A percentile compares a stretch with the other conserved stretches of the same genome.
These are phyloP conservation scores for Indri indri DNA, from an alignment of 2,113 vertebrate species.

Conservation along the genomic window DNA sequence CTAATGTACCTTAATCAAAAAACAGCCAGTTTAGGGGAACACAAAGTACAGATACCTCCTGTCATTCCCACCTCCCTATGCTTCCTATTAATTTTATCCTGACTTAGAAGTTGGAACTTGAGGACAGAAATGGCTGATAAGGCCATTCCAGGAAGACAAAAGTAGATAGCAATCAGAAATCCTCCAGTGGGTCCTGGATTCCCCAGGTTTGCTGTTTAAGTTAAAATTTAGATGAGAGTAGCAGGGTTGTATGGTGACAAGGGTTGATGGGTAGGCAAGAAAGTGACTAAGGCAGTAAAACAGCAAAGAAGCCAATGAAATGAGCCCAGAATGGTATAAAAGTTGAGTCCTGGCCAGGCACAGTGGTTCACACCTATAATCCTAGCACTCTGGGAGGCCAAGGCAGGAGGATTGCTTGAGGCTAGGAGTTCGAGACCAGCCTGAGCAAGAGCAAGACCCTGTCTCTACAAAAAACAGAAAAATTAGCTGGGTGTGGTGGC, in stretches of 20 bases:
- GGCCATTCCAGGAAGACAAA: neutral
- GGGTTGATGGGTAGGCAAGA: neutral
- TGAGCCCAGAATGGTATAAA: neutral
- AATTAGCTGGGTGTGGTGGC: too few species aligned
- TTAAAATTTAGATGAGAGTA: slow-evolving; percentile 22
- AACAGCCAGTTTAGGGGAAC: neutral
- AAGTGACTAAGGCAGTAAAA: neutral
- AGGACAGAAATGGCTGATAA: neutral
- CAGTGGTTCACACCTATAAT: too few species aligned
- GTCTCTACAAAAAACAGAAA: too few species aligned
- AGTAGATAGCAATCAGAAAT: neutral
- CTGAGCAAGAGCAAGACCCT: too few species aligned
- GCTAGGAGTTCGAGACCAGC: too few species aligned
- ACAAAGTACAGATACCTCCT: neutral
- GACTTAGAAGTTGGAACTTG: neutral
- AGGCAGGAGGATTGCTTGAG: too few species aligned
- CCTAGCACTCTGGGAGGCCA: too few species aligned
- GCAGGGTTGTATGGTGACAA: neutral
- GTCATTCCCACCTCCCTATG: neutral
- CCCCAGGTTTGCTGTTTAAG: neutral
- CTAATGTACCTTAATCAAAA: neutral
- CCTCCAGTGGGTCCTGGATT: neutral
- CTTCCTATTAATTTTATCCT: slow-evolving; percentile 38
- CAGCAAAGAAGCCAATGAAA: neutral
- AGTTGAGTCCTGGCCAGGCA: neutral